Percentiles rank a stretch among this genome's conserved stretches.
Conservation (phyloP, 2,888 invertebrate species). For the Eumacrocentrus americanus region DNA sequence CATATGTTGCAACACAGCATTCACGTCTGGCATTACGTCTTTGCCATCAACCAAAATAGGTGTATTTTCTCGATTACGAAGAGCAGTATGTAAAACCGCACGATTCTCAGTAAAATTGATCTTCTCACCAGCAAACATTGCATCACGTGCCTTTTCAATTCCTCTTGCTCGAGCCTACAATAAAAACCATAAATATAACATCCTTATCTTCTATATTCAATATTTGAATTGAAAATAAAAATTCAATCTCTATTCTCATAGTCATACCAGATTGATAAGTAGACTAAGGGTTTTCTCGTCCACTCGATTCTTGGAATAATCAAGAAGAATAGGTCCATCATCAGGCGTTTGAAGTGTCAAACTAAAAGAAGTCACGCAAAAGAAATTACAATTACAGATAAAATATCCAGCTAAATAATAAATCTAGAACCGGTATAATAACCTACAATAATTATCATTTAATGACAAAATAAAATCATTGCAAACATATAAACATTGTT, state of each 20-base stretch:
- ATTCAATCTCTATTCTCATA: background rate
- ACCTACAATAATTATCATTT: no score
- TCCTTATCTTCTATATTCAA: no score
- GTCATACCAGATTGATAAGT: conserved; percentile 79
- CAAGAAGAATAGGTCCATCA: conserved; percentile 91
- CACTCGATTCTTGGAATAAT: conserved; percentile 96
- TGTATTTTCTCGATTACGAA: conserved; percentile 82
- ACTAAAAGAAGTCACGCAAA: no score
- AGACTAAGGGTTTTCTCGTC: conserved; percentile 76
- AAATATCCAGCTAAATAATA: no score
- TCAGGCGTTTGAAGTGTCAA: conserved; percentile 76
- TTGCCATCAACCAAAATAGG: conserved; percentile 83
- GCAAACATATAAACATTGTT: no score
- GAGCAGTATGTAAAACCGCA: conserved; percentile 92
- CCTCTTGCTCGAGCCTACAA: conserved; percentile 72
- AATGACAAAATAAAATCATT: no score
- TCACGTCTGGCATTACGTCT: conserved; percentile 93
- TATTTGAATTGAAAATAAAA: no score
- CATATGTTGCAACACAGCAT: conserved; percentile 92
- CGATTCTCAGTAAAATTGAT: conserved; percentile 98
- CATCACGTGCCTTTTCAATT: conserved; percentile 84
- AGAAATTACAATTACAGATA: no score
- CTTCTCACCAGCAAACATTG: conserved; percentile 92
- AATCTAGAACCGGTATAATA: no score
- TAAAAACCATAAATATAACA: conserved; percentile 31